Base-by-base conservation (phyloP, 2,113 vertebrate genomes). In the Otolemur garnettii region DNA sequence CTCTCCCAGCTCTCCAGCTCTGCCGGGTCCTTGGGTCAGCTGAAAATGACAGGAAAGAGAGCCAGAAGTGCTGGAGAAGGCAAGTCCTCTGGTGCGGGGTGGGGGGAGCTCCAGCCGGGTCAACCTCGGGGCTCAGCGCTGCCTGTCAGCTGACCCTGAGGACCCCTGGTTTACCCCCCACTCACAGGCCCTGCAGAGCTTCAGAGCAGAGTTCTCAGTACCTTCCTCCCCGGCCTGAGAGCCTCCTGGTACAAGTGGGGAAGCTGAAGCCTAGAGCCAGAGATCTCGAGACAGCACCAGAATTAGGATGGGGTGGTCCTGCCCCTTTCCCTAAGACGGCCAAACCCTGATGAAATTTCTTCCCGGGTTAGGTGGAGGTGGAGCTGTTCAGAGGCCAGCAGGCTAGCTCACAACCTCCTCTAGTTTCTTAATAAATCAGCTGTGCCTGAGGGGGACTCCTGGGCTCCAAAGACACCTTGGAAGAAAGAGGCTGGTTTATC, bases 1-100 rank as follows among this genome's bases (percentile, higher is more conserved):
- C 22, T 50, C 7, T 74, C 26, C 66, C 53, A 60, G 45, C 5
- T 77, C 33, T 24, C 3, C 6, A 69, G 45, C 22, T 90, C 53
- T 64, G n/a, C 19, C 10, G 53, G 45, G 38, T 11, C 9, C 14
- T 21, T 11, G 55, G 38, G 12, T 33, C 18, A 38, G 30, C 30
- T 19, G 28, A 10, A 55, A 71, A 60, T 68, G 5, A 17, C 74
- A 59, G 64, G 64, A 33, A 9, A 26, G 42, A 26, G 11, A 30
- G 18, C 4, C 5, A 0, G 19, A 9, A 2, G 30, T 0, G 1
- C 60, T 24, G 33, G 57, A 18, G 26, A 4, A 33, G 53, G 33
- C 5, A 7, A 35, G 59, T 12, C 22, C n/a, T 13, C 42, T 9
- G 45, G 45, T 50, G 45, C 7, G 45, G 45, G 28, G 7, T 19